phyloP scores from a whole-genome alignment of 2,888 invertebrate genomes.

The Agrilus biguttatus region DNA sequence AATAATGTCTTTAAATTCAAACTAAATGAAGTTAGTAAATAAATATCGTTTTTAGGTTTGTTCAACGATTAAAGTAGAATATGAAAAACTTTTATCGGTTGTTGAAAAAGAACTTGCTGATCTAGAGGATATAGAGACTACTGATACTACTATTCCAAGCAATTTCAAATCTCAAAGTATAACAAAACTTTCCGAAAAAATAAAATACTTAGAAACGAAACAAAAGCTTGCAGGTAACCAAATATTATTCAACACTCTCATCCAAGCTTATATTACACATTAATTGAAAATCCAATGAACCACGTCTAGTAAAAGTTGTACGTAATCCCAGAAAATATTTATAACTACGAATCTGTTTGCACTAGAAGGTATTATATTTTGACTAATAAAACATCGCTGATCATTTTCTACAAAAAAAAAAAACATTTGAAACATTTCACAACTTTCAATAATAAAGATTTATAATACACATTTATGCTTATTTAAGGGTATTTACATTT shows the following conservation, averaged over 20 bases:
- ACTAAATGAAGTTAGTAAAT: too few relatives aligned
- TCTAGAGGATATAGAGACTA: conserved; percentile 20
- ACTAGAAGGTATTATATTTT: too few relatives aligned
- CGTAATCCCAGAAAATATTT: too few relatives aligned
- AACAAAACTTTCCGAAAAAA: conserved; percentile 23
- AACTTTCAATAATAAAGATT: too few relatives aligned
- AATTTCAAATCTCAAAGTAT: conserved; percentile 10
- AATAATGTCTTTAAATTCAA: too few relatives aligned
- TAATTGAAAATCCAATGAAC: neutral
- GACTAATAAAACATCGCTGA: too few relatives aligned
- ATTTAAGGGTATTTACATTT: too few relatives aligned
- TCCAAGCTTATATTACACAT: neutral
- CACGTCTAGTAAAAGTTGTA: too few relatives aligned
- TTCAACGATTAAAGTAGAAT: conserved; percentile 20
- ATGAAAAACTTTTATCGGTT: conserved; percentile 23
- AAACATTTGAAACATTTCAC: too few relatives aligned
- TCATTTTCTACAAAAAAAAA: too few relatives aligned
- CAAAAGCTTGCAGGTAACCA: conserved; percentile 11
- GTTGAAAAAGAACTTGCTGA: conserved; percentile 26
- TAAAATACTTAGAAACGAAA: conserved; percentile 22
- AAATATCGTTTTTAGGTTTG: conserved; percentile 3
- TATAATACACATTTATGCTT: too few relatives aligned
- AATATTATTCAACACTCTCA: neutral
- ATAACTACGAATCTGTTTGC: too few relatives aligned
- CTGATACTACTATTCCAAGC: conserved; percentile 11